Base-by-base conservation (phyloP, 2,797 vertebrate genomes). In the Mormyrops boulengeri region DNA sequence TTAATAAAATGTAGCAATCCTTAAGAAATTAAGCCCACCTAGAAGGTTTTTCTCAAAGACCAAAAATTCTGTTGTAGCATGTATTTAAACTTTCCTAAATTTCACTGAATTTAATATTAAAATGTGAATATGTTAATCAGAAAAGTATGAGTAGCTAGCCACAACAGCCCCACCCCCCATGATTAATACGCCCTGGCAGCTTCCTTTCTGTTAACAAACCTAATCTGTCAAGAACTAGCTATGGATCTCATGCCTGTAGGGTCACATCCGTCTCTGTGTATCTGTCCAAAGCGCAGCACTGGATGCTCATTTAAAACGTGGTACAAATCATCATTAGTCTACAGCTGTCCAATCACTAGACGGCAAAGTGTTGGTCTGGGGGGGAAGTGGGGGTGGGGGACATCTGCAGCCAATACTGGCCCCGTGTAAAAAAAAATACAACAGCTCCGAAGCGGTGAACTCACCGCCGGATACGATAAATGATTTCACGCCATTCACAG, bases 271-370 rank as follows among this genome's bases (percentile, higher is more conserved):
- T 89, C 88, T 47, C 77, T 82, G 50, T 80, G 88, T 41, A 22
- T 89, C 77, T 89, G 49, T 89, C 49, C 53, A 41, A 60, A 60
- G 34, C 38, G 77, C 22, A 14, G 69, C 34, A 17, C 88, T 84
- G 53, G 41, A 34, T 85, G 52, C 49, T 84, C 88, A 84, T 84
- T 89, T 89, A 84, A 84, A 84, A 85, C 19, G 52, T 50, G 88
- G 77, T 44, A 89, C 88, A 89, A 89, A 89, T 89, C 88, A 89
- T 89, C 80, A 89, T 89, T 89, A 89, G 52, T 80, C 52, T 57
- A 38, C 41, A 57, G 80, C 77, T 57, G 53, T 80, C 77, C 80
- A 47, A 84, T 84, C 53, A 55, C 50, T 52, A 34, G 38, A 53
- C 52, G n/a, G 38, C 1, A 60, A 6, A 55, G 34, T 8, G 49